Evolutionary conservation across 2,888 invertebrate species (phyloP), one percentile per base, ranked within the genome.

Genomic region (Philopedon plagiatum): DNA sequence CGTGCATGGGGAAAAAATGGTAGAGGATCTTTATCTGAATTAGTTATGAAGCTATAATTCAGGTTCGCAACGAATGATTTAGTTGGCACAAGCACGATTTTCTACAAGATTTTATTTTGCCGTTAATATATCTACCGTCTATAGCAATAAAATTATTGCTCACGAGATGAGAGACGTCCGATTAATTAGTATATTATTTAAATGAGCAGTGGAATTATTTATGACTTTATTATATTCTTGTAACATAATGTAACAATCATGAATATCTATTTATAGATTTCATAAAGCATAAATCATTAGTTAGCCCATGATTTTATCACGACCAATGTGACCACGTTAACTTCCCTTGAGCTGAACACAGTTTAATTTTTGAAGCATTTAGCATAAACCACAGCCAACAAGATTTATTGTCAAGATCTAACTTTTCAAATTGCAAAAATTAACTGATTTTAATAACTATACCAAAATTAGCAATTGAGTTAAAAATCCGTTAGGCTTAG

Each of bases 21-120:
- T 46, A 29, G n/a, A 29, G 63, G 63, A 70, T 70, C 37, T 49
- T 70, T 70, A 70, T 70, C 70, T 41, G 39, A 62, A 57, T 63
- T 58, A 37, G 64, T 70, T 70, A 70, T 64, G 70, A 70, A 63
- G 70, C 64, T 44, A 70, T 70, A 70, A 70, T 70, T 70, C 71
- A 65, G 65, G 71, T 60, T 65, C 15, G 26, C 44, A 18, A 26
- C 15, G 26, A 60, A 61, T 71, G 71, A 71, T 71, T 71, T 71
- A 71, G 71, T 71, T 60, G 71, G 60, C 44, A 18, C 51, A 21
- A 54, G 65, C 71, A 71, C 71, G 71, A 65, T 44, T 71, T 70
- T 64, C 34, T 34, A 34, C 64, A 56, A 62, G 44, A 60, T 64
- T 71, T 64, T 71, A 54, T 65, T 58, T 49, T 15, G 23, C 29